phyloP scores from a whole-genome alignment of 2,113 vertebrate genomes.

The Sclerurus mexicanus region DNA sequence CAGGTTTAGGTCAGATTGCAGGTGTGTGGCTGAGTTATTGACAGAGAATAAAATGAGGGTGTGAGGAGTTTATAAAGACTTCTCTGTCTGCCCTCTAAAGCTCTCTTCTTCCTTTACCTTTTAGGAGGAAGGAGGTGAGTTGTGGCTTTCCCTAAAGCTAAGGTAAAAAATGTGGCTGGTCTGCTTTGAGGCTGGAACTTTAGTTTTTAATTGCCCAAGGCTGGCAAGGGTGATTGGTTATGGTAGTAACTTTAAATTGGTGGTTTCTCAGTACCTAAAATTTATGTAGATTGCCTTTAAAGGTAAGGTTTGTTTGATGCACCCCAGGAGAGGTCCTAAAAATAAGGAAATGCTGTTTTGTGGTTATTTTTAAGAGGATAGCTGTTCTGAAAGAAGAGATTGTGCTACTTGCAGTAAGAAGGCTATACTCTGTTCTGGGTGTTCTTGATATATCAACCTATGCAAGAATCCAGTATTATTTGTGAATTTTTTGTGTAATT shows the following conservation, averaged over 20 bases:
- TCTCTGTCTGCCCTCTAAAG: fast-evolving
- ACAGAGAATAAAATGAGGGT: neutral
- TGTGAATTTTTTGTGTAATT: neutral
- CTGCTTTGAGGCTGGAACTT: neutral
- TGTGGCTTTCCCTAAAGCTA: neutral
- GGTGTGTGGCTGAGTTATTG: neutral
- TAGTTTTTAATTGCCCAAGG: neutral
- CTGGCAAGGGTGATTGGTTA: neutral
- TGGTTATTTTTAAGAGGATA: neutral
- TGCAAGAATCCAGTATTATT: neutral
- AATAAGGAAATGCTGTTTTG: neutral
- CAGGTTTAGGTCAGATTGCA: neutral
- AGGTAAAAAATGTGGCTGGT: neutral
- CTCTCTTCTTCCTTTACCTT: neutral
- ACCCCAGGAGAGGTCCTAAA: neutral
- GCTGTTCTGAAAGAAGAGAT: neutral
- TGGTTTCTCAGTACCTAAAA: neutral
- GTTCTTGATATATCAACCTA: neutral
- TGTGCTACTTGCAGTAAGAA: neutral
- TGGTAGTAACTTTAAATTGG: neutral
- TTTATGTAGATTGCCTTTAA: neutral
- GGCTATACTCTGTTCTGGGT: neutral
- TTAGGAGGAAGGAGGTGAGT: neutral
- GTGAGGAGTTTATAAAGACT: neutral
- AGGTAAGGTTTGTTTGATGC: neutral